Conservation (phyloP, 2,797 vertebrate species). For the Smutsia temminckii region DNA sequence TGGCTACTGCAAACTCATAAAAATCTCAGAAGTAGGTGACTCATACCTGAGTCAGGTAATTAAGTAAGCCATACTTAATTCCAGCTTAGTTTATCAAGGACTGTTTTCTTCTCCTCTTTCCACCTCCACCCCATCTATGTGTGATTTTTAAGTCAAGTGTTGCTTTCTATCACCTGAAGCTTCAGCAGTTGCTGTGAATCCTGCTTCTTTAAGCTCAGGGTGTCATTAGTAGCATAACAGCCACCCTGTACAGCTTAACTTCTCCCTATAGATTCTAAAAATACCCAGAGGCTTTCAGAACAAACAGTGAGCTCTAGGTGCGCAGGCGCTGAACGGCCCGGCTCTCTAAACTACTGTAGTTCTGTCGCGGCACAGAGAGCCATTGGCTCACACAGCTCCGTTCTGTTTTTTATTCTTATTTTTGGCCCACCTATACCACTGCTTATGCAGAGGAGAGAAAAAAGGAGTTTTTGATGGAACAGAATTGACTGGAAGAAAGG, state of each 20-base stretch:
- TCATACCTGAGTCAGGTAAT: background rate
- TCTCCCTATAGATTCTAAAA: constrained; percentile 72
- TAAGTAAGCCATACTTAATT: background rate
- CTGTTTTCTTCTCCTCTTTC: background rate
- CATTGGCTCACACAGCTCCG: background rate
- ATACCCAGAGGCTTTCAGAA: constrained; percentile 49
- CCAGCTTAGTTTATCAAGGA: background rate
- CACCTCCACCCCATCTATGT: fast-evolving
- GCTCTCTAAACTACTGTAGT: background rate
- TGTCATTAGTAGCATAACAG: constrained; percentile 58
- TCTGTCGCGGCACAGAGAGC: background rate
- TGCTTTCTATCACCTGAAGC: background rate
- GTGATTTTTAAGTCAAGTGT: constrained; percentile 40
- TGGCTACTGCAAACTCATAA: background rate
- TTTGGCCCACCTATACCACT: background rate
- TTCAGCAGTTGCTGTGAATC: background rate
- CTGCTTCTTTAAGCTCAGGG: constrained; percentile 54
- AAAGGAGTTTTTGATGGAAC: constrained; percentile 59
- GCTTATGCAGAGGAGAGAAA: background rate
- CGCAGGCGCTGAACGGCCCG: background rate
- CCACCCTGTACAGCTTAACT: constrained; percentile 28
- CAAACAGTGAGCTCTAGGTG: background rate
- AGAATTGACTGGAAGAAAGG: constrained; percentile 76
- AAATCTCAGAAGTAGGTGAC: background rate
- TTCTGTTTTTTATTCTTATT: constrained; percentile 38